A percentile compares a stretch with the other conserved stretches of the same genome.
Conservation (phyloP, 2,888 invertebrate genomes). For the Volucella bombylans region DNA sequence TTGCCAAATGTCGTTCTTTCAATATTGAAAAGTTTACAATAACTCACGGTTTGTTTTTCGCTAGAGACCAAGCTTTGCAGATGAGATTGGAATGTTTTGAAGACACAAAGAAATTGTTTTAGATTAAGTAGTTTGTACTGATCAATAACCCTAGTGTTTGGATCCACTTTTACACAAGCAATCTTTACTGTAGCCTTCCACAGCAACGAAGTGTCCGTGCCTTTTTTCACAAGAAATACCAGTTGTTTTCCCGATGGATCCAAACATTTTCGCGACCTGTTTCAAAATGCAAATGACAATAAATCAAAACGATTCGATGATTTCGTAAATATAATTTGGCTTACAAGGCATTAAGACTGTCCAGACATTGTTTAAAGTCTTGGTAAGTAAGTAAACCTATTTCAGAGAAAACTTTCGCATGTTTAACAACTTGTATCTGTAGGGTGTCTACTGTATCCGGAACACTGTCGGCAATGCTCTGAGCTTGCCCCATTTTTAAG, state of each 20-base stretch:
- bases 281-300: not conserved
- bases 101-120: constrained; percentile 86
- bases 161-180: constrained; percentile 85
- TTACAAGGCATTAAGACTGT: constrained; percentile 86
- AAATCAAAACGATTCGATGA: not conserved
- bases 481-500: constrained; percentile 77
- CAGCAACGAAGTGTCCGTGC: constrained; percentile 85
- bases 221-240: constrained; percentile 86
- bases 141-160: constrained; percentile 83
- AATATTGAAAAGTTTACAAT: constrained; percentile 46
- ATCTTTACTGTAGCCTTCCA: constrained; percentile 89
- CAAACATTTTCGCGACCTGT: constrained; percentile 85
- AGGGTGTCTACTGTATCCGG: constrained; percentile 77
- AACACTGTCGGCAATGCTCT: constrained; percentile 76
- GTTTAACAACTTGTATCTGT: constrained; percentile 79
- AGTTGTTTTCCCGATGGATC: constrained; percentile 86
- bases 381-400: constrained; percentile 84
- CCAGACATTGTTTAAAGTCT: constrained; percentile 84
- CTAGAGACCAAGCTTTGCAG: constrained; percentile 79
- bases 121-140: constrained; percentile 85
- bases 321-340: constrained; percentile 76
- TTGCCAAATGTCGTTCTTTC: not conserved
- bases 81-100: constrained; percentile 84
- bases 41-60: constrained; percentile 78
- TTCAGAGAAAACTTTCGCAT: constrained; percentile 82